phyloP scores from a whole-genome alignment of 2,797 vertebrate species.

The Sternarchorhynchus goeldii region DNA sequence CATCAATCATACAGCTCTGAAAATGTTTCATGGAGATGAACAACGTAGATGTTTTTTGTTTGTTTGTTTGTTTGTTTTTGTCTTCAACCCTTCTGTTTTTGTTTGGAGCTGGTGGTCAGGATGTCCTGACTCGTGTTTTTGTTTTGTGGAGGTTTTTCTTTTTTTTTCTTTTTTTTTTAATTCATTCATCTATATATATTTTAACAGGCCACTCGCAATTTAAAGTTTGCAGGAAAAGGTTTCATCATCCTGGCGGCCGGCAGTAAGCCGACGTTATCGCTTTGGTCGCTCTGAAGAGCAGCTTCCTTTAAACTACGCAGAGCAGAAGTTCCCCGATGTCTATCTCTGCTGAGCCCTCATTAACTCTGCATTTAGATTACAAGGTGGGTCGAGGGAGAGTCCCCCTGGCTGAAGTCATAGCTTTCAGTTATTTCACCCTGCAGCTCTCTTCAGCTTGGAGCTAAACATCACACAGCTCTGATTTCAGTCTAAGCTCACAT shows the following conservation, averaged over 20 bases:
- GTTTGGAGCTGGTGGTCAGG: too few species aligned
- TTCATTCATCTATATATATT: background rate
- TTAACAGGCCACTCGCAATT: background rate
- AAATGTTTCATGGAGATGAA: constrained; percentile 49
- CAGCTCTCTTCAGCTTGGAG: background rate
- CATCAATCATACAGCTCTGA: constrained; percentile 53
- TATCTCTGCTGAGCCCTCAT: constrained; percentile 49
- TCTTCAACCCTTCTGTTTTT: background rate
- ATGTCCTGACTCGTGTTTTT: constrained; percentile 6
- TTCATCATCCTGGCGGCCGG: constrained; percentile 50
- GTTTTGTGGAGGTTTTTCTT: too few species aligned
- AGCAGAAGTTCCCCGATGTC: constrained; percentile 38
- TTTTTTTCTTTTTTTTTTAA: too few species aligned
- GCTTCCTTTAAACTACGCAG: constrained; percentile 50
- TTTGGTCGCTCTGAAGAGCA: constrained; percentile 36
- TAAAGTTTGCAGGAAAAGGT: constrained; percentile 49
- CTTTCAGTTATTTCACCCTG: background rate
- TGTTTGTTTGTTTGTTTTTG: constrained; percentile 16
- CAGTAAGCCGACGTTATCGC: constrained; percentile 52
- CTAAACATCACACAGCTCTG: background rate
- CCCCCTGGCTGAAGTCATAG: constrained; percentile 3
- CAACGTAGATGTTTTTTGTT: constrained; percentile 39
- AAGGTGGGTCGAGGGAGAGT: constrained; percentile 32
- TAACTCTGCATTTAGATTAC: constrained; percentile 57
- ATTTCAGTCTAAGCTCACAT: too few species aligned